Evolutionary conservation across 53 echinoderm and acorn worm species (phyloP), one percentile per base, ranked within the genome.

Genomic region (Echinarachnius parma): DNA sequence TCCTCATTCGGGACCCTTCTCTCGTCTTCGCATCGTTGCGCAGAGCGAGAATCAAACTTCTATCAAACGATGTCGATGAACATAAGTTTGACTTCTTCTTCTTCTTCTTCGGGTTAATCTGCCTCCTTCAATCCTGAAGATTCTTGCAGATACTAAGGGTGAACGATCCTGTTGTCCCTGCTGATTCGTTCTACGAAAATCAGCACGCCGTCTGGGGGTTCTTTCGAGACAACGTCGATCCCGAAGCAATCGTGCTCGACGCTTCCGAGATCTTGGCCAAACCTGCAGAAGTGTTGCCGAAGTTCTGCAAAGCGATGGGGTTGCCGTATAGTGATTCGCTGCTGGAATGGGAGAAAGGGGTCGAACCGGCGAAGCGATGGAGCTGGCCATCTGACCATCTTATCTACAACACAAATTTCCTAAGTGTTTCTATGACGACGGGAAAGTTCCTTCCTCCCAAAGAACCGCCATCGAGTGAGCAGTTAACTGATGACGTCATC

Each of bases 211-310:
- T 76, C 5, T 76, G 76, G 76, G 47, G 61, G 59, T 31, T 45
- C 60, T 45, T 59, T 19, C 46, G 18, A n/a, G 61, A 46, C 4
- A 25, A 32, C 18, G 16, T 31, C 25, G 56, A 54, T 28, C 27
- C 76, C 4, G 22, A 62, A n/a, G 46, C 76, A 16, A 28, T 76
- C 60, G 61, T 76, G 28, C 60, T 76, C 28, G 76, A 76, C 48
- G 21, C 22, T 0, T 48, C 42, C 21, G 76, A 76, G 14, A 15
- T 76, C 5, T 31, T 60, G 34, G 8, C 10, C 2, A 25, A 76
- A 1, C 76, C 76, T 32, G 76, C 42, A 19, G 31, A 28, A 10
- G 30, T 76, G 26, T 28, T 76, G 46, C 61, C 76, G 18, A 76
- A 76, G 61, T 76, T 48, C 44, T 76, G 46, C 76, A 24, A 60